Conservation (phyloP, 2,113 vertebrate species). For the Myotis yumanensis region DNA sequence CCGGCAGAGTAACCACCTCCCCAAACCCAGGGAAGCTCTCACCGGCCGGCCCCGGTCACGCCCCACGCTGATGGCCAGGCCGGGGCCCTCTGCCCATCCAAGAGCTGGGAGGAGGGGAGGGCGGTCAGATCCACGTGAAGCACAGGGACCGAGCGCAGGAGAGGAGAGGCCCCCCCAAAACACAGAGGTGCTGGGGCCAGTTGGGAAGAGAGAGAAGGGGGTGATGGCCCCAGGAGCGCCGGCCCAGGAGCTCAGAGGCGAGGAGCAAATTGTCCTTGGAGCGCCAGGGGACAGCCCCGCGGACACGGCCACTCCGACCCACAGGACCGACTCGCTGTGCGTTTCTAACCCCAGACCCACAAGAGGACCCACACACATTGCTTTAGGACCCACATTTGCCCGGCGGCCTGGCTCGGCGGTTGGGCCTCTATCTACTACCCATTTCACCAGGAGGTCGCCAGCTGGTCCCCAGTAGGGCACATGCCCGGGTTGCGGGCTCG, state of each 20-base stretch:
- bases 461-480: too few species aligned
- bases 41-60: background rate
- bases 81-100: too few species aligned
- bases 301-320: fast-evolving
- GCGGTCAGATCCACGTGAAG: background rate
- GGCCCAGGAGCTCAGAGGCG: background rate
- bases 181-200: background rate
- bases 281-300: background rate
- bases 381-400: too few species aligned
- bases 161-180: background rate
- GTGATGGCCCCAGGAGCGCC: fast-evolving
- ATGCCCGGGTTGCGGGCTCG: too few species aligned
- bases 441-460: too few species aligned
- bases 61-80: background rate
- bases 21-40: background rate
- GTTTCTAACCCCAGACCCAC: background rate
- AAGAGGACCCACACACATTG: background rate
- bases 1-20: background rate
- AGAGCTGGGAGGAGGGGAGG: background rate
- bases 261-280: too few species aligned
- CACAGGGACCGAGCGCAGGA: background rate
- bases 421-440: too few species aligned
- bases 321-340: background rate
- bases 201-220: background rate
- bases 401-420: too few species aligned